Conservation (phyloP, 2,113 vertebrate genomes). For the Neolamprologus ventralis region DNA sequence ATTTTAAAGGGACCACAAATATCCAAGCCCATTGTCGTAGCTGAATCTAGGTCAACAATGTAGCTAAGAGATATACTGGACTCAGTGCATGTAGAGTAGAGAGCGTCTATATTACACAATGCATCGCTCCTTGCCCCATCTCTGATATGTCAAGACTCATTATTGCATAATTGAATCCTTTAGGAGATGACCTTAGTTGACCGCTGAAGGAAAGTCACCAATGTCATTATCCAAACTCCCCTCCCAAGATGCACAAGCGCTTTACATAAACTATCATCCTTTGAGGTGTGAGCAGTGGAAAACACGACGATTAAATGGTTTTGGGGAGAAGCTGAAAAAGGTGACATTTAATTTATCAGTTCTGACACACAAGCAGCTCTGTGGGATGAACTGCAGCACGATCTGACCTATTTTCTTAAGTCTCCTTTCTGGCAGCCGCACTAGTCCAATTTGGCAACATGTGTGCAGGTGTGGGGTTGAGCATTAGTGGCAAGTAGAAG, state of each 20-base stretch:
- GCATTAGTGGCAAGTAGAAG: neutral
- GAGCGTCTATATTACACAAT: neutral
- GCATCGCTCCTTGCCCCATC: neutral
- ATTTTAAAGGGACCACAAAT: neutral
- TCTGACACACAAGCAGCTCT: neutral
- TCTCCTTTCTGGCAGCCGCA: neutral
- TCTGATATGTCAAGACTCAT: neutral
- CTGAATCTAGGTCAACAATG: neutral
- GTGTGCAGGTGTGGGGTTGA: neutral
- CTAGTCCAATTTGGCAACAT: neutral
- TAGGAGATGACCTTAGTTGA: neutral
- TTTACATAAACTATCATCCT: neutral
- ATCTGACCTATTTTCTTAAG: slow-evolving; percentile 21
- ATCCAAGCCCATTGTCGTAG: neutral
- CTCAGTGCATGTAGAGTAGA: neutral
- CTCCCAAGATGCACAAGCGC: neutral
- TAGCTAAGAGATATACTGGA: neutral
- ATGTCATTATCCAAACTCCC: neutral
- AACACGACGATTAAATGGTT: neutral
- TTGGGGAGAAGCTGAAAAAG: neutral
- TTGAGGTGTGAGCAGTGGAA: neutral
- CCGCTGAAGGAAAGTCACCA: neutral
- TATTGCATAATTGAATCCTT: neutral
- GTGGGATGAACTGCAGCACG: neutral
- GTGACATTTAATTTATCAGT: neutral